Conservation (phyloP, 2,888 invertebrate species). For the Mythimna vitellina region DNA sequence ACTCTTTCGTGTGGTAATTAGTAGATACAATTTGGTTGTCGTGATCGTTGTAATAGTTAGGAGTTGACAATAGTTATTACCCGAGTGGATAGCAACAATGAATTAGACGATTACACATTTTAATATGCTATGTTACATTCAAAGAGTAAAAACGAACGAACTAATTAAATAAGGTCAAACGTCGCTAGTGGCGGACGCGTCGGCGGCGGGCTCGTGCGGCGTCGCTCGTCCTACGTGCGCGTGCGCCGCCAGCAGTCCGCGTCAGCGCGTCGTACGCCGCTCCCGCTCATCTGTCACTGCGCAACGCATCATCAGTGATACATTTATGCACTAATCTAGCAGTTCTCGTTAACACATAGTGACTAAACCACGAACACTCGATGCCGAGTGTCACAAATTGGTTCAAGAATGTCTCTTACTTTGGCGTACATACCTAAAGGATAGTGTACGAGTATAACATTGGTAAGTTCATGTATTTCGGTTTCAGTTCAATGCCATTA, state of each 20-base stretch:
- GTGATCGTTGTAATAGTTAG: constrained; percentile 31
- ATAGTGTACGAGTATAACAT: constrained; percentile 21
- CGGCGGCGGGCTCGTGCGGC: constrained; percentile 63
- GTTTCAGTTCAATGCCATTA: constrained; percentile 41
- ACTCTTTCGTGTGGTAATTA: constrained; percentile 30
- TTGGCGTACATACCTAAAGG: constrained; percentile 25
- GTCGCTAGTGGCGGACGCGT: constrained; percentile 72
- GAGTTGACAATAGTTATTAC: constrained; percentile 66
- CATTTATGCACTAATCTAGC: constrained; percentile 41
- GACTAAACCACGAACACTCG: constrained; percentile 48
- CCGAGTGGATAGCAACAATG: constrained; percentile 83
- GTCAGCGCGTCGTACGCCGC: constrained; percentile 72
- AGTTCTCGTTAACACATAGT: constrained; percentile 50
- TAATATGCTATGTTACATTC: constrained; percentile 87
- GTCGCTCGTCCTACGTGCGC: constrained; percentile 72
- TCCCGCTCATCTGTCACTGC: constrained; percentile 64
- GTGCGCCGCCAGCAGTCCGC: constrained; percentile 75
- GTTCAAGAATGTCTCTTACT: constrained; percentile 46
- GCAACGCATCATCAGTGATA: constrained; percentile 59
- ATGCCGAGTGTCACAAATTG: constrained; percentile 37
- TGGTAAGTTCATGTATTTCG: constrained; percentile 53
- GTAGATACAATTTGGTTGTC: constrained; percentile 5
- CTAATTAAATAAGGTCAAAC: constrained; percentile 91
- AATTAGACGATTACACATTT: constrained; percentile 86
- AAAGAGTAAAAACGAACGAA: constrained; percentile 89